Evolutionary conservation across 2,888 invertebrate genomes (phyloP), one percentile per base, ranked within the genome.

Genomic region (Acleris literana): DNA sequence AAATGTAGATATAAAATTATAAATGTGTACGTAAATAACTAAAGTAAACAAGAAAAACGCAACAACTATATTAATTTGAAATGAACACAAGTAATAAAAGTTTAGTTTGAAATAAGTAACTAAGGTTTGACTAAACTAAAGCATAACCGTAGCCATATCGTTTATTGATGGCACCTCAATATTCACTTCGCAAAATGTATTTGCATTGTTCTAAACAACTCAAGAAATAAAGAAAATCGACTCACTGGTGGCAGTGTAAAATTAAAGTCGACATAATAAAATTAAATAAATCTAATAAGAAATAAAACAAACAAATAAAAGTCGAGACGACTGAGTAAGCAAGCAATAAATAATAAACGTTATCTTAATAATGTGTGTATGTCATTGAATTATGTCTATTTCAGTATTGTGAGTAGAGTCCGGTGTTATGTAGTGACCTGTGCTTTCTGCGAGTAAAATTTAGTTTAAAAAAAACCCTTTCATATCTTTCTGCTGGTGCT

Each of bases 131-230:
- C 84, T 88, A 78, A 83, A 84, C 83, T 88, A 87, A 82, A 83
- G 78, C 56, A 77, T 78, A 77, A 85, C 81, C 81, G 89, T 90
- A 89, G 92, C 91, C 91, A 90, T 85, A 84, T 84, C 84, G 74
- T 72, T 75, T 78, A 84, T 82, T 74, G 81, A 92, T 92, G 92
- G 92, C 92, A 92, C 92, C 82, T 86, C 86, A 84, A 83, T 89
- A 91, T 88, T 89, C 88, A 89, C 91, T 84, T 84, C 79, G 78
- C 76, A 80, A 78, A 76, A 79, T 78, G 78, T 78, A 55, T 71
- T 76, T 81, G 76, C 75, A 80, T 77, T 74, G 64, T 64, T 69
- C 29, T 58, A 64, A 67, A 68, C 63, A 68, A 56, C 57, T 33
- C 63, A 60, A 70, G 71, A 68, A 72, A 63, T 64, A 68, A 76